phyloP scores from a whole-genome alignment of 2,113 vertebrate genomes.

The Pteropus alecto region DNA sequence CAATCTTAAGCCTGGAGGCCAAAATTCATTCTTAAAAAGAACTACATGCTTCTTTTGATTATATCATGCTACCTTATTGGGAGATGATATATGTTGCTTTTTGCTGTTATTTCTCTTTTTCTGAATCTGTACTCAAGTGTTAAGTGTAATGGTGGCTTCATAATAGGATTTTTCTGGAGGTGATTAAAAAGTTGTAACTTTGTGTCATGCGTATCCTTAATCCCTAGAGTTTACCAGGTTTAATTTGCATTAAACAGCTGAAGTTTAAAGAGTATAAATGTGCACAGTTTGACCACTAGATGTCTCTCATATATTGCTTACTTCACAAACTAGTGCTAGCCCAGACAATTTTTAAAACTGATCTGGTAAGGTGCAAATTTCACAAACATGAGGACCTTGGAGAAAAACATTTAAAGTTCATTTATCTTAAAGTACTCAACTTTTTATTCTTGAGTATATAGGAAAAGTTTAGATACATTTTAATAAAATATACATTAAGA shows the following conservation, averaged over 20 bases:
- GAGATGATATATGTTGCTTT: not conserved
- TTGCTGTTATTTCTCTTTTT: conserved; percentile 23
- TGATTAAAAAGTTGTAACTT: not conserved
- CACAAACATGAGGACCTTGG: conserved; percentile 22
- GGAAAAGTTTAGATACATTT: not conserved
- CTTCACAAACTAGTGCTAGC: not conserved
- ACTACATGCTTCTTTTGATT: not conserved
- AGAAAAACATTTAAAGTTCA: not conserved
- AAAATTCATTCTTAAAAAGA: not conserved
- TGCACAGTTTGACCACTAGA: conserved; percentile 54
- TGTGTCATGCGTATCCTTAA: not conserved
- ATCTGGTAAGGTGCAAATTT: not conserved
- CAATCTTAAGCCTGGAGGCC: not conserved
- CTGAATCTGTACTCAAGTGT: not conserved
- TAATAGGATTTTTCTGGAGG: not conserved
- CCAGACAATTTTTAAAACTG: not conserved
- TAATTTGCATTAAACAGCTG: not conserved
- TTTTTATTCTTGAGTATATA: conserved; percentile 23
- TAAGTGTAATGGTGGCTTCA: not conserved
- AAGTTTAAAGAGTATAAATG: not conserved
- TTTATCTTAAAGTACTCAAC: not conserved
- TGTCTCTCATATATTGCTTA: conserved; percentile 48
- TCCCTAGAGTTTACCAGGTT: not conserved
- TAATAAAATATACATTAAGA: not conserved
- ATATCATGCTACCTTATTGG: not conserved